Evolutionary conservation across 2,797 vertebrate species (phyloP).

Genomic region (Distichodus sexfasciatus): DNA sequence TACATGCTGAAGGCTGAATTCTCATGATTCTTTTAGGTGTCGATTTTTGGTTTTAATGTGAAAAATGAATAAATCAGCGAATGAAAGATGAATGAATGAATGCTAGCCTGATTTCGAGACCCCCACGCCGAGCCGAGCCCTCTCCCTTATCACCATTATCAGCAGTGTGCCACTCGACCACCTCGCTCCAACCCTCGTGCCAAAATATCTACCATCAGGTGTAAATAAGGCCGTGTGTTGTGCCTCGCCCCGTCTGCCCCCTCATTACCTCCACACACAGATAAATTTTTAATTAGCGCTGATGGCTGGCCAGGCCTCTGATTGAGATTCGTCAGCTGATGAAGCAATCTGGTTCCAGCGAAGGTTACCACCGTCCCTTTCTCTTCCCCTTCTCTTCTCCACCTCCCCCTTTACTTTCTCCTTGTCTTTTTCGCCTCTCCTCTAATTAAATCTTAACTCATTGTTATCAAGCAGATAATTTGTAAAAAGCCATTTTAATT

Average conservation of each 20-base stretch:
- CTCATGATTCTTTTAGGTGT: too few species aligned
- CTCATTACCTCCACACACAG: constrained; percentile 54
- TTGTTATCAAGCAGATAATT: constrained; percentile 66
- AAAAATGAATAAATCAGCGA: too few species aligned
- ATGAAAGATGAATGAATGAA: too few species aligned
- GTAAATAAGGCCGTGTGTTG: constrained; percentile 34
- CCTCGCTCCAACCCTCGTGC: too few species aligned
- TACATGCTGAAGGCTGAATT: too few species aligned
- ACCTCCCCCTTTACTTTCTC: constrained; percentile 52
- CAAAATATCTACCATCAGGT: constrained; percentile 40
- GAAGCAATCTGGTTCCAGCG: constrained; percentile 56
- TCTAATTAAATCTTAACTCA: constrained; percentile 72
- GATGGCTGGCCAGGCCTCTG: constrained; percentile 46
- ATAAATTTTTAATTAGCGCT: constrained; percentile 55
- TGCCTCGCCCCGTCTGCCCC: constrained; percentile 41
- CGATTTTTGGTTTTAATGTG: too few species aligned
- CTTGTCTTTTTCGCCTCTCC: constrained; percentile 58
- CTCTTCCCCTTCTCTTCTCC: constrained; percentile 56
- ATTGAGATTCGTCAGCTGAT: constrained; percentile 50
- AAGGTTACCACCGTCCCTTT: constrained; percentile 56
- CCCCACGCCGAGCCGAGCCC: too few species aligned
- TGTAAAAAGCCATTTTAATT: constrained; percentile 69
- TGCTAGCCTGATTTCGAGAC: too few species aligned
- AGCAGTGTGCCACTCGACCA: too few species aligned
- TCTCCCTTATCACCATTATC: too few species aligned